Evolutionary conservation across 2,113 vertebrate species (phyloP).

Genomic region (Vidua macroura): DNA sequence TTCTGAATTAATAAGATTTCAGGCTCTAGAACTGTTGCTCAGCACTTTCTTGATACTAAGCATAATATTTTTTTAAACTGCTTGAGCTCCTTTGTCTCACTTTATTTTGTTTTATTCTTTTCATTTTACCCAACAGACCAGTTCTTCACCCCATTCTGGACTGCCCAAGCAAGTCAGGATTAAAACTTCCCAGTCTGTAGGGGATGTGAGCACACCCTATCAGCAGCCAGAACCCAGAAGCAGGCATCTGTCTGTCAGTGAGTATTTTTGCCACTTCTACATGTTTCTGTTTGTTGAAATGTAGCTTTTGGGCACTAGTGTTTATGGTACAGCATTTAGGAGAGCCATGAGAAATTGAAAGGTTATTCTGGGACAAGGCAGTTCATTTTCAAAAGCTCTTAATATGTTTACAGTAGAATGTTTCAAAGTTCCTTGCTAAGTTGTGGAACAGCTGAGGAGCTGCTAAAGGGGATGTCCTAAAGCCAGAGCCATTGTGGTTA

Average conservation of each 20-base stretch:
- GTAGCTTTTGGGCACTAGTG: neutral
- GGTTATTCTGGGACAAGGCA: slow-evolving; percentile 32
- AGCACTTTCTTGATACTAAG: neutral
- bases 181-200: slow-evolving; percentile 91
- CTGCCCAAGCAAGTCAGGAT: slow-evolving; percentile 91
- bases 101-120: neutral
- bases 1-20: neutral
- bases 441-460: slow-evolving; percentile 41
- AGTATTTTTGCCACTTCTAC: slow-evolving; percentile 64
- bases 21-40: neutral
- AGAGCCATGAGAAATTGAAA: slow-evolving; percentile 6
- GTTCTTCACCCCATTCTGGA: slow-evolving; percentile 81
- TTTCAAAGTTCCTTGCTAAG: slow-evolving; percentile 10
- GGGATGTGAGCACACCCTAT: slow-evolving; percentile 86
- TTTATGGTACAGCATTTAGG: neutral
- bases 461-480: slow-evolving; percentile 32
- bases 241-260: slow-evolving; percentile 91
- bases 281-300: neutral
- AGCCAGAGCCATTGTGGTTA: slow-evolving; percentile 53
- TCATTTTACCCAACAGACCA: slow-evolving; percentile 66
- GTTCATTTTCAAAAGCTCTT: slow-evolving; percentile 10
- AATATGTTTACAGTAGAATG: neutral
- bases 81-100: neutral
- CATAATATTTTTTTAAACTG: neutral
- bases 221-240: slow-evolving; percentile 88